Base-by-base conservation (phyloP, 2,797 vertebrate genomes). In the Huso huso region DNA sequence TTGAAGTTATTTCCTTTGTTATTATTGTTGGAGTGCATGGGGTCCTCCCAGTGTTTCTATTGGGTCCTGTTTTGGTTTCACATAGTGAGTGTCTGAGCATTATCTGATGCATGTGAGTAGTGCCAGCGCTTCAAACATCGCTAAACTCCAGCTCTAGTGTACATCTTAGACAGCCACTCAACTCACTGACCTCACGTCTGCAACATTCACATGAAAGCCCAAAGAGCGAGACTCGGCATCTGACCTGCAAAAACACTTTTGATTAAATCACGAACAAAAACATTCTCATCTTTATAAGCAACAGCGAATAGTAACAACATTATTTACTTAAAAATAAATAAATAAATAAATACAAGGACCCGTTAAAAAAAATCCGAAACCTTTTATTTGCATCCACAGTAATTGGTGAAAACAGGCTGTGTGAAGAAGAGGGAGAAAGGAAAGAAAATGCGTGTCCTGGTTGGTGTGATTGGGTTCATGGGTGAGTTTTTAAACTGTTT, bases 201-300 rank as follows among this genome's bases (percentile, higher is more conserved):
- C 61, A 68, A 37, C 48, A 61, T 53, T 13, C 52, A 63, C 61
- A 50, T 69, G 59, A 69, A 68, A 48, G 66, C 62, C 53, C 51
- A 63, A 66, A 74, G 76, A 72, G 74, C 18, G 48, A 71, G 73
- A 60, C 15, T 73, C 71, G 71, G 68, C 51, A 48, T 59, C 51
- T 66, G 62, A 68, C 81, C 62, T 48, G 70, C 68, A 74, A 83
- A 84, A 81, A 79, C 83, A 78, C 83, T 79, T 81, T 78, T 63
- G 51, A 61, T 67, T 71, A 71, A 65, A 49, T 67, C 8, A 48
- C 10, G 68, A 66, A 88, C 86, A 88, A 88, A 89, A 78, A 81
- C 84, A 83, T 86, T 86, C 82, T 77, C 81, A 62, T 77, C 82
- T 81, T 79, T 83, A 37, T 37, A 72, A 82, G 60, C 53, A 75